These are phyloP conservation scores for Drosophila micromelanica DNA, from an alignment of 1,140 invertebrate species.

Conservation along the genomic window DNA sequence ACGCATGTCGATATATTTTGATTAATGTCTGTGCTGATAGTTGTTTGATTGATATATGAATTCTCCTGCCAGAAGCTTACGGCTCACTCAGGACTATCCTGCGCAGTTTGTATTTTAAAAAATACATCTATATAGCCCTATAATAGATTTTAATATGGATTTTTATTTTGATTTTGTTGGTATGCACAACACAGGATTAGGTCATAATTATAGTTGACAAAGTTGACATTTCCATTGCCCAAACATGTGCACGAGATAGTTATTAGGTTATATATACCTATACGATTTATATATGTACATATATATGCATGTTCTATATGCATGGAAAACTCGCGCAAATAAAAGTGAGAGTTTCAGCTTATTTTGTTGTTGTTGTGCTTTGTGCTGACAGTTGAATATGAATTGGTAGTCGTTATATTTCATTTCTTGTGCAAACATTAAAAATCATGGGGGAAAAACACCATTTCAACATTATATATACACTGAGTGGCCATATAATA, in stretches of 20 bases:
- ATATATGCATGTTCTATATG: neutral
- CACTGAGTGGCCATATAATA: conserved; percentile 8
- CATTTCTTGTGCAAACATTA: conserved; percentile 67
- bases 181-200: conserved; percentile 48
- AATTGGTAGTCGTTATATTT: conserved; percentile 40
- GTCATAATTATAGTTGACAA: conserved; percentile 67
- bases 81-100: too few relatives aligned
- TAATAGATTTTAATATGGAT: conserved; percentile 48
- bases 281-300: neutral
- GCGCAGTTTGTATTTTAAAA: conserved; percentile 48
- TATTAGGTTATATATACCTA: conserved; percentile 16
- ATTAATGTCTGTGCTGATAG: conserved; percentile 64
- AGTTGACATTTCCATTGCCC: conserved; percentile 71
- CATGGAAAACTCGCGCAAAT: conserved; percentile 20
- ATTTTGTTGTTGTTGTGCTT: neutral
- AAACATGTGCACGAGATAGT: conserved; percentile 47
- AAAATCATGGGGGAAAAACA: neutral
- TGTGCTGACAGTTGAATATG: conserved; percentile 14
- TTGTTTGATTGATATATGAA: conserved; percentile 39
- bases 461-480: conserved; percentile 8
- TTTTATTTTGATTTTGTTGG: conserved; percentile 34
- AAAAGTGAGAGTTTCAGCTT: conserved; percentile 63
- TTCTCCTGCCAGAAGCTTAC: neutral
- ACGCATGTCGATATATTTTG: conserved; percentile 58
- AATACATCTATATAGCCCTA: conserved; percentile 26